Evolutionary conservation across 2,113 vertebrate genomes (phyloP), one percentile per base, ranked within the genome.

Genomic region (Tenebrosternarchus preto): DNA sequence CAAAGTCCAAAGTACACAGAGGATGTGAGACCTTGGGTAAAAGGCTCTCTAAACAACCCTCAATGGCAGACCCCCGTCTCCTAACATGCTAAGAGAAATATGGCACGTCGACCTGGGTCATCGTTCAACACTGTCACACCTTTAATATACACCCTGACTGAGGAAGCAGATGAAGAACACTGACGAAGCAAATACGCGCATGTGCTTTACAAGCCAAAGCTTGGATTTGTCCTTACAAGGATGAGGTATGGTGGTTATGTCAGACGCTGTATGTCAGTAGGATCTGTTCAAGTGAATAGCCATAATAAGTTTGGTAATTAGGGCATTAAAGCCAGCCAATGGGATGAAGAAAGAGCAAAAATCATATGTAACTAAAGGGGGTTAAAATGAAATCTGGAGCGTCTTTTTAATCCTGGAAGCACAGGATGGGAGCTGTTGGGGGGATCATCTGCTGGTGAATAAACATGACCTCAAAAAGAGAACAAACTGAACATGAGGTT

Each of bases 401-500:
- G 63, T 11, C 19, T 33, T 36, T 39, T 67, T 36, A 67, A 67
- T 67, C 64, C 31, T 67, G 19, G 19, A 15, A 33, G 29, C 17
- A 6, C 33, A 17, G 5, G 19, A 33, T 29, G 25, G 33, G 33
- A 6, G 33, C 33, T 29, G 25, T 29, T 22, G 59, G n/a, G 2
- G 63, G 4, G 31, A 0, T 1, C 5, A 29, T 8, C 4, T 33
- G 27, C n/a, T 33, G 19, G 17, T 50, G 59, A 61, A 66, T 17
- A 66, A 66, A 66, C 29, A 66, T 33, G 63, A 66, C 64, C 33
- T 68, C 64, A 68, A 39, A 39, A 4, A 3, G 39, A 39, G 63
- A 66, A 66, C 16, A 66, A 20, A 8, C 33, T 66, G 5, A 33
- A 33, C 33, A 33, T 33, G 43, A 12, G 43, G 6, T 2, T 31